These are phyloP conservation scores for Trichoplusia ni DNA, from an alignment of 1,140 invertebrate species.

Conservation along the genomic window DNA sequence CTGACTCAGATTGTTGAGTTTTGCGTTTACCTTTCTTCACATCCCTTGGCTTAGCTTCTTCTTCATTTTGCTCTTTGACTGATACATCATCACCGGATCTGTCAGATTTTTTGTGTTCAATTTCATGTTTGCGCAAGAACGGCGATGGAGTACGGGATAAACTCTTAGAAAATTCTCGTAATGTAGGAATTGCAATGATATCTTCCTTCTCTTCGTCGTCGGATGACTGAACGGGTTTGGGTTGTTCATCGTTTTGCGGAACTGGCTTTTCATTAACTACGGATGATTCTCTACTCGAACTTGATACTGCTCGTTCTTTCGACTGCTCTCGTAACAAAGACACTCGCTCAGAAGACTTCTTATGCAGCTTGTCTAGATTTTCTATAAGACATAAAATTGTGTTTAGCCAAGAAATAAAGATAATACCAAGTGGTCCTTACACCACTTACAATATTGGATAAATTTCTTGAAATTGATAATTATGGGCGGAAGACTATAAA, in stretches of 20 bases:
- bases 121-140: conserved; percentile 89
- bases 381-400: too few relatives aligned
- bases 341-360: conserved; percentile 61
- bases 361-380: conserved; percentile 61
- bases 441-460: too few relatives aligned
- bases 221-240: conserved; percentile 64
- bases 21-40: conserved; percentile 73
- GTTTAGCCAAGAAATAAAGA: too few relatives aligned
- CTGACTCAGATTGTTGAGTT: conserved; percentile 66
- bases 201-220: conserved; percentile 77
- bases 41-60: conserved; percentile 57
- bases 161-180: conserved; percentile 84
- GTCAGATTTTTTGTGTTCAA: conserved; percentile 81
- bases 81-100: conserved; percentile 68
- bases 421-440: too few relatives aligned
- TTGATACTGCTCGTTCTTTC: conserved; percentile 70
- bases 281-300: conserved; percentile 78
- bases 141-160: conserved; percentile 90
- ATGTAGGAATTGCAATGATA: conserved; percentile 62
- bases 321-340: conserved; percentile 57
- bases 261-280: conserved; percentile 63
- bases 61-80: conserved; percentile 70
- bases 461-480: too few relatives aligned
- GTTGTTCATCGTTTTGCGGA: conserved; percentile 50
- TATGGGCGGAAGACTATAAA: too few relatives aligned